Evolutionary conservation across 2,113 vertebrate species (phyloP).

Genomic region (Crotalus tigris): DNA sequence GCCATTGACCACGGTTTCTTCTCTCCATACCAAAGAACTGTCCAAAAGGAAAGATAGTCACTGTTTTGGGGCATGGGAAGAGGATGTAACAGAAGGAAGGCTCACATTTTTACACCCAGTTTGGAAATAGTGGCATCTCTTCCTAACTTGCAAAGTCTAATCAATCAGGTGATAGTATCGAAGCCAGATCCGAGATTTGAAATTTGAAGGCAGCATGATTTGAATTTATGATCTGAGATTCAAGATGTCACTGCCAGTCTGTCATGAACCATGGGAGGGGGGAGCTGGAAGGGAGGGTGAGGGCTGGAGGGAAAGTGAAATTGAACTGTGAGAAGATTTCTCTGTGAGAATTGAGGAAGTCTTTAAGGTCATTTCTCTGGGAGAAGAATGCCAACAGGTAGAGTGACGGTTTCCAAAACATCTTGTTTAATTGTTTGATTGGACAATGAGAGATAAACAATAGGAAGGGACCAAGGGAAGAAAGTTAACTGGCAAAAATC

Average conservation of each 20-base stretch:
- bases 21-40: neutral
- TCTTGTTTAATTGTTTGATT: neutral
- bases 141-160: neutral
- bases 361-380: neutral
- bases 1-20: neutral
- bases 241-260: neutral
- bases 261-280: neutral
- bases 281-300: neutral
- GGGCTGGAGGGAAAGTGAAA: neutral
- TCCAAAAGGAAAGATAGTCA: neutral
- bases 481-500: neutral
- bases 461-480: neutral
- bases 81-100: neutral
- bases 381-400: neutral
- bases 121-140: neutral
- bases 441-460: neutral
- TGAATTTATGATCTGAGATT: neutral
- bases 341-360: neutral
- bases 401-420: neutral
- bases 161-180: neutral
- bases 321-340: neutral
- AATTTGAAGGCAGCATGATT: neutral
- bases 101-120: neutral
- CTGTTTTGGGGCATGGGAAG: neutral
- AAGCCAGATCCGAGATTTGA: neutral